Evolutionary conservation across 2,797 vertebrate species (phyloP).

Genomic region (Ataeniobius toweri): DNA sequence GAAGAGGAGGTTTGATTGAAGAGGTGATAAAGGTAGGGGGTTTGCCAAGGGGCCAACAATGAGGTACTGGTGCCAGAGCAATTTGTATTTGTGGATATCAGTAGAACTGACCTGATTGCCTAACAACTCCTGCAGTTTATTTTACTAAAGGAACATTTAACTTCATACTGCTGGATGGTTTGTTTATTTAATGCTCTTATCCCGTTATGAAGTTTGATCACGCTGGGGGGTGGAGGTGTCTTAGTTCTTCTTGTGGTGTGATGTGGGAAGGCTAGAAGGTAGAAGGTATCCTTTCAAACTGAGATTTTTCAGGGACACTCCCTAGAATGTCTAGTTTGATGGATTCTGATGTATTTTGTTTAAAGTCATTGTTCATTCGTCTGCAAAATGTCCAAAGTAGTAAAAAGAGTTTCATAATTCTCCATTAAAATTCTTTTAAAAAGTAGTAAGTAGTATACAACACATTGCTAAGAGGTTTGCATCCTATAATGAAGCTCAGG

Average conservation of each 20-base stretch:
- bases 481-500: no score
- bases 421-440: not conserved
- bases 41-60: conserved; percentile 29
- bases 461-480: no score
- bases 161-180: not conserved
- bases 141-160: not conserved
- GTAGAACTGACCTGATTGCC: conserved; percentile 22
- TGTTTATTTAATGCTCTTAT: conserved; percentile 3
- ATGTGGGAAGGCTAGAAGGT: not conserved
- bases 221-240: not conserved
- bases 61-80: conserved; percentile 49
- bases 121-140: conserved; percentile 8
- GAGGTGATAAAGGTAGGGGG: conserved; percentile 43
- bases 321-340: not conserved
- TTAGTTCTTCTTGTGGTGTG: not conserved
- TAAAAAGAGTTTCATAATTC: not conserved
- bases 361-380: not conserved
- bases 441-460: not conserved
- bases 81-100: conserved; percentile 32
- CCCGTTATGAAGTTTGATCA: not conserved
- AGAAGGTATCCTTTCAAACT: not conserved
- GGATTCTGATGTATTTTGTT: not conserved
- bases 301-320: not conserved
- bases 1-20: conserved; percentile 25
- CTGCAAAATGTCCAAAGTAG: not conserved